These are phyloP conservation scores for Azorinus chamasolen DNA, from an alignment of 2,888 invertebrate species.

Conservation along the genomic window DNA sequence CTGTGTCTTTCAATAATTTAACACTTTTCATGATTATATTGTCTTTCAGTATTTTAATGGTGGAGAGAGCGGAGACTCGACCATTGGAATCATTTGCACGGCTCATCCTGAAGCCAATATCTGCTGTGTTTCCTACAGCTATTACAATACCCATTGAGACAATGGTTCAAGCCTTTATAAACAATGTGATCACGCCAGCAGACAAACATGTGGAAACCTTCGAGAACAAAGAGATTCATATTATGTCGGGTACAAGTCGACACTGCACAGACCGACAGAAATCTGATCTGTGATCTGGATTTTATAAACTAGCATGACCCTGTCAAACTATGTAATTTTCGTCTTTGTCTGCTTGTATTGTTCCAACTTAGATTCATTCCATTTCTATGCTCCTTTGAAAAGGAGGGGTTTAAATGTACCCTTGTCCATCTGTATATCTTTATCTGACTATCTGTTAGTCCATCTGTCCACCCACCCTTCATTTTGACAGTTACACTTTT, in stretches of 20 bases:
- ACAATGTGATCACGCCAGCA: slow-evolving; percentile 72
- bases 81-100: slow-evolving; percentile 77
- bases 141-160: slow-evolving; percentile 81
- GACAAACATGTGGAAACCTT: slow-evolving; percentile 72
- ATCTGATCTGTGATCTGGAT: not conserved
- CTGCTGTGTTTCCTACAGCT: slow-evolving; percentile 81
- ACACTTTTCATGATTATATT: too few species aligned
- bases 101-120: slow-evolving; percentile 80
- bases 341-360: too few species aligned
- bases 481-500: too few species aligned
- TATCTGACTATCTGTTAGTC: too few species aligned
- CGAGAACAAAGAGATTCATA: slow-evolving; percentile 84
- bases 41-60: slow-evolving; percentile 81
- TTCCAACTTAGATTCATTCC: too few species aligned
- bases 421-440: too few species aligned
- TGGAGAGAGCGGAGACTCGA: slow-evolving; percentile 81
- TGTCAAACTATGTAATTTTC: too few species aligned
- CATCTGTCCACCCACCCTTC: too few species aligned
- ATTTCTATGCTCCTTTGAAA: too few species aligned
- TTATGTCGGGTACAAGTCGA: slow-evolving; percentile 66
- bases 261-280: slow-evolving; percentile 4
- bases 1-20: too few species aligned
- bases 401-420: too few species aligned
- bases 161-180: slow-evolving; percentile 83
- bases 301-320: too few species aligned